phyloP scores from a whole-genome alignment of 2,113 vertebrate genomes.

The Pao palembangensis region DNA sequence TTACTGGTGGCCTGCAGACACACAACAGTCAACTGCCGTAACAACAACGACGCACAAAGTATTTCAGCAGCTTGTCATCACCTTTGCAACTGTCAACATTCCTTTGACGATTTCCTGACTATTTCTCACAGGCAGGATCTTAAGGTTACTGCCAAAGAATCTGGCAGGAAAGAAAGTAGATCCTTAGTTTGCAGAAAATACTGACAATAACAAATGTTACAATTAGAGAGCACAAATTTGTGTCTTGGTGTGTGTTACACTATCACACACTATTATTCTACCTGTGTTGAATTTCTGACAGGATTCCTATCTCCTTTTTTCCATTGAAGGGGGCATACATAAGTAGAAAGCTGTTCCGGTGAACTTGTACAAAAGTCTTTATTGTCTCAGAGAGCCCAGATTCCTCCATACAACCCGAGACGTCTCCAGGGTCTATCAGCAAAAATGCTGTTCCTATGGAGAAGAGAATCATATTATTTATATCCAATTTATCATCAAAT shows the following conservation, averaged over 20 bases:
- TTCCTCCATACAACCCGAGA: slow-evolving; percentile 67
- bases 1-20: slow-evolving; percentile 81
- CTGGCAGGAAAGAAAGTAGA: slow-evolving; percentile 52
- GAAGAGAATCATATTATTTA: neutral
- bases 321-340: slow-evolving; percentile 81
- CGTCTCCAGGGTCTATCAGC: slow-evolving; percentile 75
- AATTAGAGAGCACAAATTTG: neutral
- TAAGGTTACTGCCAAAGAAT: slow-evolving; percentile 86
- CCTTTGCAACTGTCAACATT: slow-evolving; percentile 89
- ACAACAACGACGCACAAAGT: neutral
- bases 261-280: slow-evolving; percentile 37
- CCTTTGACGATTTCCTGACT: slow-evolving; percentile 78
- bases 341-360: slow-evolving; percentile 88
- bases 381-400: slow-evolving; percentile 67
- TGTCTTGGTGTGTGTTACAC: neutral
- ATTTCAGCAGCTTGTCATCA: slow-evolving; percentile 57
- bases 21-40: neutral
- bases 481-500: no score
- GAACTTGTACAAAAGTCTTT: slow-evolving; percentile 81
- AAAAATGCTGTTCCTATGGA: slow-evolving; percentile 88
- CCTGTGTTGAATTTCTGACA: slow-evolving; percentile 86
- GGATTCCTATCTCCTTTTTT: slow-evolving; percentile 74
- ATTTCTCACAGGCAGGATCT: slow-evolving; percentile 84
- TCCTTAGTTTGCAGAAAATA: neutral
- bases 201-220: neutral